Evolutionary conservation across 2,888 invertebrate genomes (phyloP).

Genomic region (Drosophila percnosoma): DNA sequence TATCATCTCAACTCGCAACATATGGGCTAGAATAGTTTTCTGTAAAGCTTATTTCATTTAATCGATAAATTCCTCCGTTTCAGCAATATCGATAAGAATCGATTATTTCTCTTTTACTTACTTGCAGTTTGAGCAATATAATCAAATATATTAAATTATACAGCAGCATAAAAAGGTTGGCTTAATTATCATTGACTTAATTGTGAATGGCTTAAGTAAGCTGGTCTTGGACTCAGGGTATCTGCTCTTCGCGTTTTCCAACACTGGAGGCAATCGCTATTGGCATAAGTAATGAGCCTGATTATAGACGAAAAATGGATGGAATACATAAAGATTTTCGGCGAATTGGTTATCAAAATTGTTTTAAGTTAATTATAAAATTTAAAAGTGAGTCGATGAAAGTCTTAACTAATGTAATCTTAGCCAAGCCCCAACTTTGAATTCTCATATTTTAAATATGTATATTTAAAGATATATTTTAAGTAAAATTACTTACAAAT

Average conservation of each 20-base stretch:
- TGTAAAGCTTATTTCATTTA: not conserved
- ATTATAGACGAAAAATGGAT: not conserved
- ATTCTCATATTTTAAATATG: not conserved
- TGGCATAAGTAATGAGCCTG: not conserved
- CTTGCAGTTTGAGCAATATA: not conserved
- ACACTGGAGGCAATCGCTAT: not conserved
- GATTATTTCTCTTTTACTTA: not conserved
- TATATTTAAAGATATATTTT: not conserved
- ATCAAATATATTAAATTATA: not conserved
- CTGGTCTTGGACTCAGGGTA: not conserved
- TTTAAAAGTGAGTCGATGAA: not conserved
- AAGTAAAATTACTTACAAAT: not conserved
- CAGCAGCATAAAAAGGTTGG: not conserved
- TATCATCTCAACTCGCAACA: not conserved
- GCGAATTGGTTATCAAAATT: not conserved
- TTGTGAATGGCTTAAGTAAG: not conserved
- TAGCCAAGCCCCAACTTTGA: not conserved
- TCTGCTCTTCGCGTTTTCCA: not conserved
- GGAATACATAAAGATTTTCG: not conserved
- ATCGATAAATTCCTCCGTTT: not conserved
- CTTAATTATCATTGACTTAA: not conserved
- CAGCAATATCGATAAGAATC: not conserved
- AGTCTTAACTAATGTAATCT: no score
- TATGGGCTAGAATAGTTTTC: not conserved
- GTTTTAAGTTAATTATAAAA: accelerated